Evolutionary conservation across 2,113 vertebrate species (phyloP).

Genomic region (Phalacrocorax aristotelis): DNA sequence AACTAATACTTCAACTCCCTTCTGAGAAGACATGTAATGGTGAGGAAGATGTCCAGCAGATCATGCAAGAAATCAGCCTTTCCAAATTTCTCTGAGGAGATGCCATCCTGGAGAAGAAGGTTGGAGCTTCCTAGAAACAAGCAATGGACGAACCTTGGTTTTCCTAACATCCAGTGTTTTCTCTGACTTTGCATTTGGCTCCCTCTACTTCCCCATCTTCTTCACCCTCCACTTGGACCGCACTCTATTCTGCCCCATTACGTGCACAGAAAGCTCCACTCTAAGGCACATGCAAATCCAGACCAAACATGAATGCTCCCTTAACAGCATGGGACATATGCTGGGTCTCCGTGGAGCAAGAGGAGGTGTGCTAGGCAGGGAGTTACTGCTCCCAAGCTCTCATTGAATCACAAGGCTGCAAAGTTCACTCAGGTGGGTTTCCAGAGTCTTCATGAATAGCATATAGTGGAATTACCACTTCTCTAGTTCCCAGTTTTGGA

Average conservation of each 20-base stretch:
- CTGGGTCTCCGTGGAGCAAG: not conserved
- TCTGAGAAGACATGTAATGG: not conserved
- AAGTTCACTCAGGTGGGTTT: not conserved
- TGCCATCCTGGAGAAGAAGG: not conserved
- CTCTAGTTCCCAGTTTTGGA: not conserved
- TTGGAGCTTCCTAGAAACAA: not conserved
- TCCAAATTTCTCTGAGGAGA: not conserved
- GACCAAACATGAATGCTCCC: not conserved
- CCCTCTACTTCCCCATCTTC: not conserved
- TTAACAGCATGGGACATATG: not conserved
- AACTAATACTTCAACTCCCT: not conserved
- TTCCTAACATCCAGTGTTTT: not conserved
- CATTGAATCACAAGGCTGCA: not conserved
- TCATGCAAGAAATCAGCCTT: not conserved
- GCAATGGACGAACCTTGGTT: not conserved
- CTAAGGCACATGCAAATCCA: not conserved
- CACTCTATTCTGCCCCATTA: not conserved
- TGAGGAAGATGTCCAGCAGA: not conserved
- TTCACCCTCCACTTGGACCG: not conserved
- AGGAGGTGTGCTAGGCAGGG: not conserved
- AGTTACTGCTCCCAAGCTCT: not conserved
- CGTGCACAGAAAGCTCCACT: not conserved
- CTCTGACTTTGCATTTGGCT: not conserved
- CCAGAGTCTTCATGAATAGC: not conserved
- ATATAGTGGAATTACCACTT: not conserved